Conservation (phyloP, 2,113 vertebrate genomes). For the Podiceps cristatus region DNA sequence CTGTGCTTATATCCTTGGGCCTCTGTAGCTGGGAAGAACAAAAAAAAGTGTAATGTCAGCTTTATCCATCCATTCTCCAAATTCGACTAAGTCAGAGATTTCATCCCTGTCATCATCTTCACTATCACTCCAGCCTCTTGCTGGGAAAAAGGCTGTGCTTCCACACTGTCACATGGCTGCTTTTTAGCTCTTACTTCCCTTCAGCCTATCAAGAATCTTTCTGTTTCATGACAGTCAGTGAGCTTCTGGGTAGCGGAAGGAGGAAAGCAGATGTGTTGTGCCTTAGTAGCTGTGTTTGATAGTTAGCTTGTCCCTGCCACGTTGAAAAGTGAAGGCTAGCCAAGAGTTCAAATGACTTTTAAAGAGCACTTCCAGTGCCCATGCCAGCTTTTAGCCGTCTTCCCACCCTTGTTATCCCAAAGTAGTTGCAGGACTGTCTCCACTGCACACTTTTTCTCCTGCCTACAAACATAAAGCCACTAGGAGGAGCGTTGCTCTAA, state of each 20-base stretch:
- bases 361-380: not conserved
- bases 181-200: not conserved
- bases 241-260: not conserved
- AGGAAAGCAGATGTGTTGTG: not conserved
- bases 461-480: not conserved
- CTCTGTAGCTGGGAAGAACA: slow-evolving; percentile 24
- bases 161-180: not conserved
- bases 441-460: accelerated
- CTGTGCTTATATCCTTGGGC: slow-evolving; percentile 5
- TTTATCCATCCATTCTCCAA: not conserved
- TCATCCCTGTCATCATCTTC: not conserved
- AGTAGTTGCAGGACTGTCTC: not conserved
- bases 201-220: not conserved
- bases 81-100: not conserved
- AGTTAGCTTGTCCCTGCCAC: not conserved
- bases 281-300: not conserved
- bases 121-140: not conserved
- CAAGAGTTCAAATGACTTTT: not conserved
- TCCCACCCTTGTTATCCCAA: not conserved
- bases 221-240: not conserved
- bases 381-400: not conserved
- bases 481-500: slow-evolving; percentile 22
- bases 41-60: not conserved
- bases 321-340: not conserved
- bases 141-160: not conserved